phyloP scores from a whole-genome alignment of 1,140 invertebrate genomes.

The Camponotus pennsylvanicus region DNA sequence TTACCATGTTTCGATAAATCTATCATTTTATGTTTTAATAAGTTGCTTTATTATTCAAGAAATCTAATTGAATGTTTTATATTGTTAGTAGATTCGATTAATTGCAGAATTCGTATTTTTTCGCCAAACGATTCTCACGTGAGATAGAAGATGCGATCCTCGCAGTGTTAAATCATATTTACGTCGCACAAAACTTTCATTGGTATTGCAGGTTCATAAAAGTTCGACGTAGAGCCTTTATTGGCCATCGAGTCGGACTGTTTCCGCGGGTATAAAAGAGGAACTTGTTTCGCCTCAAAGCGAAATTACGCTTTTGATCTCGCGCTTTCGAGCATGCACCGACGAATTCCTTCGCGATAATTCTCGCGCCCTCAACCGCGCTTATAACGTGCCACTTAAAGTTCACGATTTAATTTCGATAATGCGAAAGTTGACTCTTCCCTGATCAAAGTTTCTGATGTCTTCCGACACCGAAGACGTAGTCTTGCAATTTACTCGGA shows the following conservation, averaged over 20 bases:
- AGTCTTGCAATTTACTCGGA: conserved; percentile 25
- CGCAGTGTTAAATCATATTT: conserved; percentile 54
- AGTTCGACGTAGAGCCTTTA: conserved; percentile 40
- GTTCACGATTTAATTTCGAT: conserved; percentile 66
- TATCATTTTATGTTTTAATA: background rate
- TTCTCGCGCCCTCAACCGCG: conserved; percentile 30
- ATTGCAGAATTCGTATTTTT: background rate
- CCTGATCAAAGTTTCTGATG: conserved; percentile 57
- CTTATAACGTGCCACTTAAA: conserved; percentile 37
- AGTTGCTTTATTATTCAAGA: background rate
- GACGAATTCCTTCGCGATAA: conserved; percentile 51
- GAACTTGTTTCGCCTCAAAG: conserved; percentile 52
- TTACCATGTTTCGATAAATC: background rate
- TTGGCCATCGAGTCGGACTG: conserved; percentile 55
- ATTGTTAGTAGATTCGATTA: conserved; percentile 14
- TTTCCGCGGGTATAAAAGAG: conserved; percentile 36
- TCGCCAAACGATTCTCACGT: background rate
- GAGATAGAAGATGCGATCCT: conserved; percentile 2
- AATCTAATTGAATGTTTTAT: background rate
- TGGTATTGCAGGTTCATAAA: conserved; percentile 47
- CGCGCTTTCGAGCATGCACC: conserved; percentile 54
- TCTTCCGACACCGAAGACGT: background rate
- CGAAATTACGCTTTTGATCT: conserved; percentile 60
- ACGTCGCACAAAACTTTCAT: conserved; percentile 47
- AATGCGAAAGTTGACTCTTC: conserved; percentile 62